Evolutionary conservation across 2,113 vertebrate genomes (phyloP), one percentile per base, ranked within the genome.

Genomic region (Ictalurus punctatus): DNA sequence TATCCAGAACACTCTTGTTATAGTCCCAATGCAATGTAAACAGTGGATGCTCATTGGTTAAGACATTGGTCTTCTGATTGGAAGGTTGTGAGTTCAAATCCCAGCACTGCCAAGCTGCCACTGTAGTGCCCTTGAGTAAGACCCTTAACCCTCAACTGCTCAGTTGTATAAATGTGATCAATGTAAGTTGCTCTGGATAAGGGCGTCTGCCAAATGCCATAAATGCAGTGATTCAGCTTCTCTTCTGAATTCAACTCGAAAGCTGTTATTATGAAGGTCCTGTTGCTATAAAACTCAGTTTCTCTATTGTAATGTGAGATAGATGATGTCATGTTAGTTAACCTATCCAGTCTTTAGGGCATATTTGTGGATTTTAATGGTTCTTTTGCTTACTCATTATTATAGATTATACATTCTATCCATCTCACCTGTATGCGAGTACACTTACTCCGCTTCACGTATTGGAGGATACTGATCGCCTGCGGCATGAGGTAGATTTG

Each of bases 401-500:
- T 48, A 13, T 58, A 89, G 88, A 44, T 30, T 23, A 6, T 78
- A 1, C 44, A 19, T 58, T 27, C 73, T 16, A 16, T 74, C 52
- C 17, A n/a, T 59, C 88, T 86, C 21, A 2, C 9, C 61, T n/a
- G 27, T 52, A 17, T 40, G 40, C 13, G 30, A 54, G 27, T 6
- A 54, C 23, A 59, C 6, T 25, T 87, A 10, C 67, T 19, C 17
- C 54, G 54, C 14, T 84, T 71, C 67, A 63, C 34, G 27, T 34
- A 4, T 19, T 10, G 17, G 91, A 90, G 27, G 90, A 91, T 61
- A 84, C 71, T 17, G 90, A 92, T 12, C 84, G 89, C 16, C 59
- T 92, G 34, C 86, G 85, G 61, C 23, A 91, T 30, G 88, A 90
- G 30, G 91, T 96, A 16, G 87, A 92, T 82, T 89, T 93, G 76